Evolutionary conservation across 2,113 vertebrate genomes (phyloP).

Genomic region (Pseudopodoces humilis): DNA sequence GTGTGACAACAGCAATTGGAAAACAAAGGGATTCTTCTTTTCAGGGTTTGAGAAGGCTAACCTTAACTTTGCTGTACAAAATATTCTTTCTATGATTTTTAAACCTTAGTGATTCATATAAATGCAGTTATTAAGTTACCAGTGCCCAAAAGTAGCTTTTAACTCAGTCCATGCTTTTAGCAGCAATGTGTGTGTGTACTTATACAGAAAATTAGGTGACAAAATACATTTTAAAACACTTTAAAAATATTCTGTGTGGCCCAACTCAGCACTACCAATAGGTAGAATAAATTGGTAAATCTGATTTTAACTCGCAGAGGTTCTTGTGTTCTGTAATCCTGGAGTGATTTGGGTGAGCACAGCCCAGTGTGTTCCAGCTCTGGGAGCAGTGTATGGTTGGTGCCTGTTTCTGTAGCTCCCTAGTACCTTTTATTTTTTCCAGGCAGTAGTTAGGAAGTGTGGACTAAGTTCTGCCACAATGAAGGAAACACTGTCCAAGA

Average conservation of each 20-base stretch:
- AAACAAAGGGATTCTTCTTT: not conserved
- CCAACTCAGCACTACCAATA: not conserved
- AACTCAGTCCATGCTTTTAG: not conserved
- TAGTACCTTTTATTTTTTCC: not conserved
- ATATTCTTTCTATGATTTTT: not conserved
- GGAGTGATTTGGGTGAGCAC: not conserved
- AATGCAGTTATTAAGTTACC: not conserved
- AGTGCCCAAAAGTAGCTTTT: not conserved
- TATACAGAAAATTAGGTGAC: not conserved
- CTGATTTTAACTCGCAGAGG: not conserved
- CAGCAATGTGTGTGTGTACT: not conserved
- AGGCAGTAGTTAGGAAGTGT: not conserved
- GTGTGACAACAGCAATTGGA: not conserved
- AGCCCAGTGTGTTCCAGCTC: not conserved
- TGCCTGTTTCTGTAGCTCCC: not conserved
- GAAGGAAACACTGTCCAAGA: not conserved
- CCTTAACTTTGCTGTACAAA: not conserved
- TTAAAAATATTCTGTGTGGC: not conserved
- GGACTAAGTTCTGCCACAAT: not conserved
- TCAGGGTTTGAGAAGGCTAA: not conserved
- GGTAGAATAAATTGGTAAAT: not conserved
- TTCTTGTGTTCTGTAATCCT: not conserved
- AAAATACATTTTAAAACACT: not conserved
- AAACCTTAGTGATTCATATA: not conserved
- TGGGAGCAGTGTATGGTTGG: not conserved